A percentile compares a stretch with the other conserved stretches of the same genome.
Evolutionary conservation across 2,888 invertebrate species (phyloP).

Genomic region (Gari tellinella): DNA sequence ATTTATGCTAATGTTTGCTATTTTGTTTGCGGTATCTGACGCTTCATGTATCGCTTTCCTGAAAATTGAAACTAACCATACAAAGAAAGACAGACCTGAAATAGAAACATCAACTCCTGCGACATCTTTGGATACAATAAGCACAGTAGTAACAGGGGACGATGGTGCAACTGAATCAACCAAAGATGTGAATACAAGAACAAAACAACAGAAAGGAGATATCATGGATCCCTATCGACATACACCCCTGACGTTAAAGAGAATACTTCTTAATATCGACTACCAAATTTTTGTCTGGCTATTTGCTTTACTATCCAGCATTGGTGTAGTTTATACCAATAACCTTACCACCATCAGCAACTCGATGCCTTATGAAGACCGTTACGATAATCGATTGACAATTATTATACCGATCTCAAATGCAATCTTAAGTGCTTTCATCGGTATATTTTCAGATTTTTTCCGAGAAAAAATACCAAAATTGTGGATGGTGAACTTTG

Average conservation of each 20-base stretch:
- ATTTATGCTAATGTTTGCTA: constrained; percentile 59
- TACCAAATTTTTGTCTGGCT: constrained; percentile 58
- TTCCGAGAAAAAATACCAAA: constrained; percentile 40
- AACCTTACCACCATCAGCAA: constrained; percentile 59
- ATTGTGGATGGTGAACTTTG: constrained; percentile 35
- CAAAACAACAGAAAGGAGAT: too few species aligned
- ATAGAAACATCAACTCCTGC: too few species aligned
- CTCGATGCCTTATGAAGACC: constrained; percentile 39
- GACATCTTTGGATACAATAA: too few species aligned
- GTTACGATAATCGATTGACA: constrained; percentile 34
- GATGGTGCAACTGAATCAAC: too few species aligned
- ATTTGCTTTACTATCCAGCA: constrained; percentile 56
- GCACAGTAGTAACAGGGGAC: too few species aligned
- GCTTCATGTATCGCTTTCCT: constrained; percentile 48
- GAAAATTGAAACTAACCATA: too few species aligned
- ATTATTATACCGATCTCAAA: constrained; percentile 49
- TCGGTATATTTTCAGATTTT: constrained; percentile 46
- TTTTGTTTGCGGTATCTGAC: constrained; percentile 45
- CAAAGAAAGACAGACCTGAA: too few species aligned
- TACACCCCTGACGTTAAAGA: constrained; percentile 35
- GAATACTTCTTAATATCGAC: constrained; percentile 44
- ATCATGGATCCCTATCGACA: too few species aligned
- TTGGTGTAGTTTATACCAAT: constrained; percentile 59
- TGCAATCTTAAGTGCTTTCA: constrained; percentile 36
- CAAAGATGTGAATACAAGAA: too few species aligned